A percentile compares a stretch with the other conserved stretches of the same genome.
Conservation (phyloP, 2,888 invertebrate species). For the Trachelus troglodyta region DNA sequence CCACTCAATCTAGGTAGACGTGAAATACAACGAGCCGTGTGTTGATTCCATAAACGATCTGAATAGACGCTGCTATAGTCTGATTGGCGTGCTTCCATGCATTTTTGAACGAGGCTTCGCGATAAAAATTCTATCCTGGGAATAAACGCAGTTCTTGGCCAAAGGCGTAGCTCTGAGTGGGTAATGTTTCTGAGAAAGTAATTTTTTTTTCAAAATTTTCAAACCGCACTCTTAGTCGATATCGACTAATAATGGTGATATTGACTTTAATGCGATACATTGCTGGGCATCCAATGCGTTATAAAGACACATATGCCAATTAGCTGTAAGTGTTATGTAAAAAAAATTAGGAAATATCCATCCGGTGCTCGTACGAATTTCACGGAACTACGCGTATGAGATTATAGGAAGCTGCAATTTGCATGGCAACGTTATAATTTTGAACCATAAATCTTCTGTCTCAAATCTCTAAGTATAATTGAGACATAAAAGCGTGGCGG, state of each 20-base stretch:
- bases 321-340: not conserved
- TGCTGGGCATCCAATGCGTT: not conserved
- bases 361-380: not conserved
- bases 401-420: constrained; percentile 42
- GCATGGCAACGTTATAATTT: constrained; percentile 45
- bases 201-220: not conserved
- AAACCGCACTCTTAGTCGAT: not conserved
- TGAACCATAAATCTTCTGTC: constrained; percentile 41
- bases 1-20: not conserved
- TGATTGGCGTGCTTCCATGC: constrained; percentile 31
- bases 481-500: constrained; percentile 46
- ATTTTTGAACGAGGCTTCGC: constrained; percentile 15
- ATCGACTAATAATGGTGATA: not conserved
- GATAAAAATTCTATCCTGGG: constrained; percentile 22
- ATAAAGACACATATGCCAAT: not conserved
- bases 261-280: not conserved
- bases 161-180: constrained; percentile 14
- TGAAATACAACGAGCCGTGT: not conserved
- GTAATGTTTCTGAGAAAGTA: not conserved
- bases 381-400: constrained; percentile 13
- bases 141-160: constrained; percentile 20
- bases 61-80: constrained; percentile 13
- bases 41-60: constrained; percentile 10
- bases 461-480: constrained; percentile 42
- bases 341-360: not conserved